Evolutionary conservation across 2,888 invertebrate genomes (phyloP).

Genomic region (Ochropleura plecta): DNA sequence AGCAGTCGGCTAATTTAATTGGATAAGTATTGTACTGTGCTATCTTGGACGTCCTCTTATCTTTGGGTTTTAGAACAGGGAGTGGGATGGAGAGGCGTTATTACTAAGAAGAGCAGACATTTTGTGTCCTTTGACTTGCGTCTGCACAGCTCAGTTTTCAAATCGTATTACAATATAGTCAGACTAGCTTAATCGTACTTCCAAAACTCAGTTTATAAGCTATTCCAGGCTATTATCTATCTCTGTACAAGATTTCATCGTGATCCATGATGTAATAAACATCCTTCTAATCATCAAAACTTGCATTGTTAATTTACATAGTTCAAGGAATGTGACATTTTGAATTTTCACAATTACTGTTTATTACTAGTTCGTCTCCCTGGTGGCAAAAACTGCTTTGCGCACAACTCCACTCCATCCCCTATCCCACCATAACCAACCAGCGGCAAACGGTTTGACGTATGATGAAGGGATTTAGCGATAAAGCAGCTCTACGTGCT

Average conservation of each 20-base stretch:
- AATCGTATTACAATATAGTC: neutral
- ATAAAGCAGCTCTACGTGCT: conserved; percentile 72
- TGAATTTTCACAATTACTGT: neutral
- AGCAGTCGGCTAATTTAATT: conserved; percentile 84
- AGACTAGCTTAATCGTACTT: too few species aligned
- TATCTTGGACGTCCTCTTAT: conserved; percentile 85
- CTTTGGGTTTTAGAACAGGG: conserved; percentile 71
- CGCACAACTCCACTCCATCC: conserved; percentile 59
- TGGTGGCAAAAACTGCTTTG: too few species aligned
- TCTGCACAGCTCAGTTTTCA: neutral
- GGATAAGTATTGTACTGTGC: conserved; percentile 84
- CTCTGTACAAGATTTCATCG: too few species aligned
- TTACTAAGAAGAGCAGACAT: neutral
- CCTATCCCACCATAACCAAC: conserved; percentile 61
- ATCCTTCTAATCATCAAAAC: too few species aligned
- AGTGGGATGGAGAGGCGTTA: conserved; percentile 59
- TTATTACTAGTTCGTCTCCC: neutral
- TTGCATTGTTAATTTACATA: too few species aligned
- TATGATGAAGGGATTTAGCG: conserved; percentile 75
- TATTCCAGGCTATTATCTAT: too few species aligned
- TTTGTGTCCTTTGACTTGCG: neutral
- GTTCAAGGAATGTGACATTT: neutral
- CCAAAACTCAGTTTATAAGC: too few species aligned
- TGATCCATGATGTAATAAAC: too few species aligned
- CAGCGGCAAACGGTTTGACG: conserved; percentile 74